A percentile compares a stretch with the other conserved stretches of the same genome.
These are phyloP conservation scores for Chinchilla lanigera DNA, from an alignment of 2,113 vertebrate species.

Conservation along the genomic window DNA sequence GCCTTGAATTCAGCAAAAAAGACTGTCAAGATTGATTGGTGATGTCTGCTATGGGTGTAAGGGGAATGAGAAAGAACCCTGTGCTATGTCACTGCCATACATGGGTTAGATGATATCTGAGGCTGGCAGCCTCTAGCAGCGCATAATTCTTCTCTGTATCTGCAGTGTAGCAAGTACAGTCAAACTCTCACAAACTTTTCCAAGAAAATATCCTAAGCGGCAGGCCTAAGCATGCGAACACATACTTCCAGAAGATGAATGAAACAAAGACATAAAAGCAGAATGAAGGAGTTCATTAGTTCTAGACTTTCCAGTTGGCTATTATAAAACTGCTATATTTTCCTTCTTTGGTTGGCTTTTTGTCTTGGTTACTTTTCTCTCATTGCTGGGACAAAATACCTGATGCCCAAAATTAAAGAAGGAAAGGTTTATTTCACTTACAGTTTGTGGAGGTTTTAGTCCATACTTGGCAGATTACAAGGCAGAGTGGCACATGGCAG, in stretches of 20 bases:
- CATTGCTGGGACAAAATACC: no score
- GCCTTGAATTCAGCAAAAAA: background rate
- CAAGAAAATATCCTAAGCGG: background rate
- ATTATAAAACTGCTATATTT: background rate
- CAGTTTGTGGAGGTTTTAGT: no score
- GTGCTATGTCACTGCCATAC: background rate
- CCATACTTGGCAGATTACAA: no score
- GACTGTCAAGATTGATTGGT: background rate
- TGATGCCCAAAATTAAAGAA: no score
- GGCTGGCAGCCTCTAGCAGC: background rate
- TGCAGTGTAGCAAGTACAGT: background rate
- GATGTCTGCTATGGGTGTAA: background rate
- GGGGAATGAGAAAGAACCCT: background rate
- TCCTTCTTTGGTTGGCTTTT: background rate
- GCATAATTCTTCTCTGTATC: background rate
- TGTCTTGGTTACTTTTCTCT: no score
- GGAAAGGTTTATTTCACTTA: no score
- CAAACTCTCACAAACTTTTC: background rate
- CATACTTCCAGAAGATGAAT: background rate
- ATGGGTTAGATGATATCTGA: background rate
- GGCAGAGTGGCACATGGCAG: no score
- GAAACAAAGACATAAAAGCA: slow-evolving; percentile 16
- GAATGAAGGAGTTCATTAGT: background rate
- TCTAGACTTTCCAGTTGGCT: background rate
- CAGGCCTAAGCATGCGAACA: background rate